Conservation (phyloP, 2,888 invertebrate species). For the Harpalus rubripes region DNA sequence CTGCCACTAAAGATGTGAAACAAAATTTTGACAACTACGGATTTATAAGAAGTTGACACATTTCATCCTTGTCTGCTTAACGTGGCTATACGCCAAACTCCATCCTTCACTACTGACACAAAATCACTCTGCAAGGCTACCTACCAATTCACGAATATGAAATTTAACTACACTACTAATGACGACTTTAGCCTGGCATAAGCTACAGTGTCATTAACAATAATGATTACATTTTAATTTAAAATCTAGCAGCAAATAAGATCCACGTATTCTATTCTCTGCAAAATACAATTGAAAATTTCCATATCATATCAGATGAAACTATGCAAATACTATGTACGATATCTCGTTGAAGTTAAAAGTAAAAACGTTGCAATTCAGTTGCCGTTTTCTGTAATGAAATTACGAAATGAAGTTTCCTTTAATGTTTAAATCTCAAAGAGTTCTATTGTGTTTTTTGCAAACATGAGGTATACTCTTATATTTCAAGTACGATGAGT, state of each 20-base stretch:
- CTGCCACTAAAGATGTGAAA: no score
- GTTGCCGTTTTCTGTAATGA: slow-evolving; percentile 31
- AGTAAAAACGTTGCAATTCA: slow-evolving; percentile 19
- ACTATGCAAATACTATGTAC: slow-evolving; percentile 28
- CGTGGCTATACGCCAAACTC: no score
- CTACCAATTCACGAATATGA: no score
- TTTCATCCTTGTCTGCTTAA: no score
- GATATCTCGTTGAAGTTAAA: slow-evolving; percentile 17
- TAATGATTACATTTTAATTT: not conserved
- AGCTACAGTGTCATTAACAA: no score
- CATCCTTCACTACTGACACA: no score
- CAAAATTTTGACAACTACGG: no score
- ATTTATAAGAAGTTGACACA: no score
- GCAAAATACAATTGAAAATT: slow-evolving; percentile 13
- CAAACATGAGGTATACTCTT: not conserved
- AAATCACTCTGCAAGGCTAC: no score
- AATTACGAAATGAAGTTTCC: slow-evolving; percentile 35
- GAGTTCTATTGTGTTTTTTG: slow-evolving; percentile 35
- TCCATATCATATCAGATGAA: slow-evolving; percentile 30
- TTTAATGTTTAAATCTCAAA: slow-evolving; percentile 37
- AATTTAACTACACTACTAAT: no score
- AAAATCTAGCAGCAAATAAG: not conserved
- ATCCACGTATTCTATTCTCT: not conserved
- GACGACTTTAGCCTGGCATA: no score
- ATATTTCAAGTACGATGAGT: not conserved